Percentiles rank a stretch among this genome's conserved stretches.
Evolutionary conservation across 2,113 vertebrate genomes (phyloP).

Genomic region (Perognathus longimembris): DNA sequence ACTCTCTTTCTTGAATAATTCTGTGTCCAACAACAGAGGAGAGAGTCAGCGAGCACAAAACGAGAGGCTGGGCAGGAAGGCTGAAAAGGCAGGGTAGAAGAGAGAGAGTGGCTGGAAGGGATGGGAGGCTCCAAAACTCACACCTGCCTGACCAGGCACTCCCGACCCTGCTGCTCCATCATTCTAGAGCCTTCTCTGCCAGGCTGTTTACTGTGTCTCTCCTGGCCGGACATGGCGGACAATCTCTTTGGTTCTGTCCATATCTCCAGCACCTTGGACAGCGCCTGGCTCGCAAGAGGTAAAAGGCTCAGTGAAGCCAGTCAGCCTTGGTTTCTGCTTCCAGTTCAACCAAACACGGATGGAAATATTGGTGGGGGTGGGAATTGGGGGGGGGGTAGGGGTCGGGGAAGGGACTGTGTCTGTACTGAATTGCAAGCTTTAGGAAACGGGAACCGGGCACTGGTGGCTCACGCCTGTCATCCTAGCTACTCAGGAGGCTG

Average conservation of each 20-base stretch:
- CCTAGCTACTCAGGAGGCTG: no score
- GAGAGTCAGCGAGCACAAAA: not conserved
- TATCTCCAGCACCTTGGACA: constrained; percentile 42
- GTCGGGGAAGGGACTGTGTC: not conserved
- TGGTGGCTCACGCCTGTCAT: no score
- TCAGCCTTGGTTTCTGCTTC: not conserved
- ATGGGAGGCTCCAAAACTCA: not conserved
- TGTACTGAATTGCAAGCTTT: not conserved
- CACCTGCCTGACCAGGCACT: not conserved
- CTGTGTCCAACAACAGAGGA: not conserved
- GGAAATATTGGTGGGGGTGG: not conserved
- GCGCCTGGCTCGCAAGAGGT: not conserved
- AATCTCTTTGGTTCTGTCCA: not conserved
- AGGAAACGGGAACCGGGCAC: no score
- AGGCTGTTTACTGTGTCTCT: not conserved
- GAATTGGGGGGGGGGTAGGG: no score
- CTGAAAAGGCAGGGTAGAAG: not conserved
- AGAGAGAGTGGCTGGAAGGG: not conserved
- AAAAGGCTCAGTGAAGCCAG: not conserved
- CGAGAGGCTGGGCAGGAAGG: not conserved
- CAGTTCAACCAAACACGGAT: not conserved
- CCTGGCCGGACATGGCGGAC: not conserved
- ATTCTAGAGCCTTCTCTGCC: not conserved
- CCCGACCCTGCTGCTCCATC: not conserved
- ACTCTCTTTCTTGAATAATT: not conserved